phyloP scores from a whole-genome alignment of 2,797 vertebrate genomes.

The Pseudochaenichthys georgianus region DNA sequence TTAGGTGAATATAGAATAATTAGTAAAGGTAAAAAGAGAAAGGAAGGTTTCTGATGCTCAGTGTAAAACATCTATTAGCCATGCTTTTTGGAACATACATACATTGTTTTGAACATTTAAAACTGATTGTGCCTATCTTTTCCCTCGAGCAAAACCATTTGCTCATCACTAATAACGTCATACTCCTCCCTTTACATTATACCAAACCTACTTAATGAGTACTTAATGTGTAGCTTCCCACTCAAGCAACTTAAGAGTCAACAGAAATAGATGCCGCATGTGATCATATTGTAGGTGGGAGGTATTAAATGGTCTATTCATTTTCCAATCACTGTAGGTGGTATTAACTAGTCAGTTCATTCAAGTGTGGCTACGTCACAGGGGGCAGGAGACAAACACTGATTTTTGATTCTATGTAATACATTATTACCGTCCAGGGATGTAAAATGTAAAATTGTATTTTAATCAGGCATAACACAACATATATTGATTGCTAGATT shows the following conservation, averaged over 20 bases:
- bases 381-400: constrained; percentile 37
- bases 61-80: constrained; percentile 19
- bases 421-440: constrained; percentile 6
- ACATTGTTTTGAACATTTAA: constrained; percentile 20
- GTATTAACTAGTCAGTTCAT: constrained; percentile 51
- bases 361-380: constrained; percentile 34
- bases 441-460: constrained; percentile 34
- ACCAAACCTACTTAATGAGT: constrained; percentile 36
- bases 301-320: constrained; percentile 48
- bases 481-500: constrained; percentile 18
- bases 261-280: constrained; percentile 31
- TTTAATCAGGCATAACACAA: constrained; percentile 5
- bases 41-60: background rate
- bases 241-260: constrained; percentile 30
- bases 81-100: background rate
- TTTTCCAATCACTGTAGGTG: constrained; percentile 48
- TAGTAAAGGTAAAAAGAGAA: background rate
- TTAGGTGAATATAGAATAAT: constrained; percentile 21
- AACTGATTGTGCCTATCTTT: constrained; percentile 2
- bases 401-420: constrained; percentile 43
- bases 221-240: constrained; percentile 33
- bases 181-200: constrained; percentile 17
- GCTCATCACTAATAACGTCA: constrained; percentile 12
- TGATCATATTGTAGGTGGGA: constrained; percentile 34
- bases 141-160: constrained; percentile 11